A percentile compares a stretch with the other conserved stretches of the same genome.
Evolutionary conservation across 2,113 vertebrate genomes (phyloP).

Genomic region (Danio rerio): DNA sequence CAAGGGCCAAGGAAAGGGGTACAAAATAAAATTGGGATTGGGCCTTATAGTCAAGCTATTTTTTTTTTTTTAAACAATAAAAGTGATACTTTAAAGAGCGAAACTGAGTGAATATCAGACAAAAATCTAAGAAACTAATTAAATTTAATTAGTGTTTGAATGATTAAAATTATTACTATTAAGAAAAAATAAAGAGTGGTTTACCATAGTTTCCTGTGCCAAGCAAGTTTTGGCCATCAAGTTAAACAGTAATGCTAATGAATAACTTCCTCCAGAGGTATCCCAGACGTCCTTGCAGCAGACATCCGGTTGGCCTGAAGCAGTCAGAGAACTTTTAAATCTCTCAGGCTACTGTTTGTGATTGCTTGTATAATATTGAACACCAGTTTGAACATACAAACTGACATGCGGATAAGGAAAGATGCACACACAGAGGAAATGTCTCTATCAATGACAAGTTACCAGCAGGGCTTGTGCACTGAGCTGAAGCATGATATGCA

Average conservation of each 20-base stretch:
- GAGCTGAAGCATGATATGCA: slow-evolving; percentile 57
- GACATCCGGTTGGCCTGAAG: background rate
- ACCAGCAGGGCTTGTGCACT: slow-evolving; percentile 60
- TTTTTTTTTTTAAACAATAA: too few relatives aligned
- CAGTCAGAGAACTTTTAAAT: background rate
- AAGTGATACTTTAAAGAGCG: too few relatives aligned
- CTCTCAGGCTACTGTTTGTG: background rate
- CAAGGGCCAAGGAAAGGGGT: too few relatives aligned
- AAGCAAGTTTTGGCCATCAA: background rate
- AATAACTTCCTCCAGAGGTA: background rate
- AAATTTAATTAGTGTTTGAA: too few relatives aligned
- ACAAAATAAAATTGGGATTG: too few relatives aligned
- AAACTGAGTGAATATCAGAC: too few relatives aligned
- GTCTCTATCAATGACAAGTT: slow-evolving; percentile 64
- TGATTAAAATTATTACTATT: too few relatives aligned
- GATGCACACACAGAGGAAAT: slow-evolving; percentile 46
- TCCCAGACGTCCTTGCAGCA: background rate
- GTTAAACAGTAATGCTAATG: background rate
- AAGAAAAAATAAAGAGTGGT: background rate
- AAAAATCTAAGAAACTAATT: too few relatives aligned
- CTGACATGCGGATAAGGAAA: slow-evolving; percentile 29
- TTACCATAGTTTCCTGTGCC: background rate
- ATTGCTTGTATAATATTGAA: background rate
- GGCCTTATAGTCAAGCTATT: too few relatives aligned
- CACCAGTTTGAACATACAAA: background rate